Evolutionary conservation across 2,888 invertebrate species (phyloP).

Genomic region (Acronicta leporina): DNA sequence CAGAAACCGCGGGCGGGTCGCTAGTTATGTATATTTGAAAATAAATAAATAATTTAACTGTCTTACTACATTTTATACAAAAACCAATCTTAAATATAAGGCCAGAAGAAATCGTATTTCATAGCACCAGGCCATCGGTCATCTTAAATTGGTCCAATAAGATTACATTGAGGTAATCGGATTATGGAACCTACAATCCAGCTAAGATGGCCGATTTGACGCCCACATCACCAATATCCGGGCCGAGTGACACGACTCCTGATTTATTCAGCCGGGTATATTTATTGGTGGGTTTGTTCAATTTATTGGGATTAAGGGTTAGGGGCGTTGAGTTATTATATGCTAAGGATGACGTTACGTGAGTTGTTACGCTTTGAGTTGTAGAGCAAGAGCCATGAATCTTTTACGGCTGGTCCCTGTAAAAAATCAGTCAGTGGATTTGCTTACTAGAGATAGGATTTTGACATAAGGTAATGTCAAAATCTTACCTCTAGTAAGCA

Average conservation of each 20-base stretch:
- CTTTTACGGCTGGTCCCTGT: too few species aligned
- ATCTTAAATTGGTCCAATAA: conserved; percentile 30
- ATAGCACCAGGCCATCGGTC: not conserved
- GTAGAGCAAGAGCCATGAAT: not conserved
- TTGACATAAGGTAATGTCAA: too few species aligned
- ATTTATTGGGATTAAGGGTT: conserved; percentile 1
- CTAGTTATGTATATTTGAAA: too few species aligned
- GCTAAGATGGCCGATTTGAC: conserved; percentile 41
- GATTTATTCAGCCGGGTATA: conserved; percentile 38
- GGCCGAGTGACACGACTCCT: conserved; percentile 27
- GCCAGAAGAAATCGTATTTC: not conserved
- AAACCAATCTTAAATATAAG: too few species aligned
- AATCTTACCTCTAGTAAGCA: too few species aligned
- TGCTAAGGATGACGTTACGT: not conserved
- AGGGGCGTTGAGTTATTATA: not conserved
- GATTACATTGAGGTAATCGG: conserved; percentile 49
- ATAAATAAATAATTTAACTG: too few species aligned
- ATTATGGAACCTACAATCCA: conserved; percentile 40
- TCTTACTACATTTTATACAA: too few species aligned
- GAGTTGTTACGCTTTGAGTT: not conserved
- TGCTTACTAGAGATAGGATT: too few species aligned
- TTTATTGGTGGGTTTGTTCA: conserved; percentile 10
- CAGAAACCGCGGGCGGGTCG: too few species aligned
- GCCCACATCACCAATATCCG: conserved; percentile 23
- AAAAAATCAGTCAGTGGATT: too few species aligned